Evolutionary conservation across 2,888 invertebrate genomes (phyloP).

Genomic region (Rhingia campestris): DNA sequence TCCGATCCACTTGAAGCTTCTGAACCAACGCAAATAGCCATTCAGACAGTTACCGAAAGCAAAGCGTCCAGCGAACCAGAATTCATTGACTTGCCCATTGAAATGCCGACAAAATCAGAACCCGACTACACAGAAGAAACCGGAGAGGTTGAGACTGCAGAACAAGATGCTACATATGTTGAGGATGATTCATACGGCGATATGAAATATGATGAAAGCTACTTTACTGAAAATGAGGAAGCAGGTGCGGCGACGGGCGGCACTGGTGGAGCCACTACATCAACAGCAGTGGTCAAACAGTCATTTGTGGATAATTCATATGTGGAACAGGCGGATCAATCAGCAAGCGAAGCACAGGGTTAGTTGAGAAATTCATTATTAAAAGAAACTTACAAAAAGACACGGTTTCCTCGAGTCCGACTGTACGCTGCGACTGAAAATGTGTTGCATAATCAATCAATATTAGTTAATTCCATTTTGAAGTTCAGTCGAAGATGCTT

Average conservation of each 20-base stretch:
- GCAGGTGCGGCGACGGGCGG: conserved; percentile 78
- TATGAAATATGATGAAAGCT: conserved; percentile 84
- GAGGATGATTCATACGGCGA: conserved; percentile 88
- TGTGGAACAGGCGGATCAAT: conserved; percentile 81
- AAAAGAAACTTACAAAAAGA: conserved; percentile 39
- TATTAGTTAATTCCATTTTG: background rate
- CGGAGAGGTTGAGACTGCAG: conserved; percentile 86
- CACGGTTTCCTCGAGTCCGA: conserved; percentile 42
- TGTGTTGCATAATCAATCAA: background rate
- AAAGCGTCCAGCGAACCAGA: conserved; percentile 79
- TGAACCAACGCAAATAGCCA: conserved; percentile 84
- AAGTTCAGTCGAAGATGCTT: background rate
- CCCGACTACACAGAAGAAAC: conserved; percentile 87
- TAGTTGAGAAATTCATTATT: conserved; percentile 77
- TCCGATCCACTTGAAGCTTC: conserved; percentile 85
- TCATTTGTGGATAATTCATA: conserved; percentile 81
- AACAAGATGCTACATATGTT: conserved; percentile 86
- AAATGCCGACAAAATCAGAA: conserved; percentile 87
- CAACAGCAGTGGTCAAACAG: conserved; percentile 80
- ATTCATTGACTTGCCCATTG: conserved; percentile 83
- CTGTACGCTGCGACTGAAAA: too few species aligned
- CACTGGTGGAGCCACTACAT: conserved; percentile 79
- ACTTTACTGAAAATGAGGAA: conserved; percentile 83
- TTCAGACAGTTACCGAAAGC: conserved; percentile 83
- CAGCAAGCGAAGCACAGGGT: conserved; percentile 83